A percentile compares a stretch with the other conserved stretches of the same genome.
Evolutionary conservation across 1,140 invertebrate species (phyloP).

Genomic region (Pissodes strobi): DNA sequence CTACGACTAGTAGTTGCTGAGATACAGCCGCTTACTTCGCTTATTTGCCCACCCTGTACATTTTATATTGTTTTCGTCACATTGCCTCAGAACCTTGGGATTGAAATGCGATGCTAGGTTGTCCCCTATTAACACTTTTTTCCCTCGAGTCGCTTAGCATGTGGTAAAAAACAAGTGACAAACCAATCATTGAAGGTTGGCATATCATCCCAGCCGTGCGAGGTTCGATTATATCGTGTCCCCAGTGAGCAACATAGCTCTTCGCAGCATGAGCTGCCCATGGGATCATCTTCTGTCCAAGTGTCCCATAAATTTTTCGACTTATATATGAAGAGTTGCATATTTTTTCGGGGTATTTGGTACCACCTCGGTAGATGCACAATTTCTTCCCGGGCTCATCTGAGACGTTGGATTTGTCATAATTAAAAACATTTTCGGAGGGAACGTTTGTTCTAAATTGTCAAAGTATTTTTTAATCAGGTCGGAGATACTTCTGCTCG

Average conservation of each 20-base stretch:
- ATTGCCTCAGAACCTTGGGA: background rate
- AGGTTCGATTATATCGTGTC: no score
- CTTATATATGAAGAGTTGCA: conserved; percentile 42
- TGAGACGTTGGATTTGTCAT: conserved; percentile 55
- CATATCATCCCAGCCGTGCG: conserved; percentile 40
- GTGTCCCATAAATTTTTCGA: no score
- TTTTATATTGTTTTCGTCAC: conserved; percentile 8
- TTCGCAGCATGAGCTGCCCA: conserved; percentile 40
- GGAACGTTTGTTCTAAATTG: no score
- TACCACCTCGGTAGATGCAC: conserved; percentile 48
- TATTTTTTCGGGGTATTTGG: conserved; percentile 52
- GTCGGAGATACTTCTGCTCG: background rate
- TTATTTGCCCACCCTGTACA: no score
- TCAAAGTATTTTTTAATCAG: no score
- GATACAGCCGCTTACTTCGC: no score
- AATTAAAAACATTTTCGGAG: conserved; percentile 42
- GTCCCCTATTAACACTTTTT: no score
- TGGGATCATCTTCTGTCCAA: conserved; percentile 48
- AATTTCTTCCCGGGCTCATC: conserved; percentile 54
- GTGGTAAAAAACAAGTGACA: conserved; percentile 25
- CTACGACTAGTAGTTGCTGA: no score
- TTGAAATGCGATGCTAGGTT: no score
- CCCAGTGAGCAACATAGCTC: no score
- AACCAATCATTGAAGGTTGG: background rate
- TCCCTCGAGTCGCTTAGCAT: no score